Percentiles rank a stretch among this genome's conserved stretches.
phyloP scores from a whole-genome alignment of 2,888 invertebrate species.

The Pemphredon lugubris region DNA sequence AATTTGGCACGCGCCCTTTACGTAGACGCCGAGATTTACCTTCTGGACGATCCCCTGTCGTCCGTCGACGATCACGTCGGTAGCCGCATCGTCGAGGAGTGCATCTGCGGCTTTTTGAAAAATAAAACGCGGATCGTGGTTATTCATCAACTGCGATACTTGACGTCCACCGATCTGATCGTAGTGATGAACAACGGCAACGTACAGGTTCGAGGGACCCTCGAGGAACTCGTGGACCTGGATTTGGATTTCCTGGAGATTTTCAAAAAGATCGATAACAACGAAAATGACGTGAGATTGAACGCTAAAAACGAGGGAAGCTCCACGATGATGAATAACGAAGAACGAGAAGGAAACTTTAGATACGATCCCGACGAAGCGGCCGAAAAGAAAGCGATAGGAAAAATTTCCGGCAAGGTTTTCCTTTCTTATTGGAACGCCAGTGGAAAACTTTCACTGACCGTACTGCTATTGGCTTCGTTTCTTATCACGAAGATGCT shows the following conservation, averaged over 20 bases:
- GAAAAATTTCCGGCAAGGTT: slow-evolving; percentile 58
- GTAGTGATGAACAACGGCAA: slow-evolving; percentile 86
- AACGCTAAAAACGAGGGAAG: not conserved
- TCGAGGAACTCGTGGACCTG: slow-evolving; percentile 83
- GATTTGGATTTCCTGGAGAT: slow-evolving; percentile 82
- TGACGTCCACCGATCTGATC: slow-evolving; percentile 85
- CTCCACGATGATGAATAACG: not conserved
- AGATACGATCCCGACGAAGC: slow-evolving; percentile 25
- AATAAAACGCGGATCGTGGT: slow-evolving; percentile 88
- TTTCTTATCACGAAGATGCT: slow-evolving; percentile 70
- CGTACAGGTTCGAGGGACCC: slow-evolving; percentile 84
- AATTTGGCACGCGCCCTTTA: slow-evolving; percentile 90
- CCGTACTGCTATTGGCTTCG: slow-evolving; percentile 61
- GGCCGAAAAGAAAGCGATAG: slow-evolving; percentile 55
- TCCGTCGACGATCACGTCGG: slow-evolving; percentile 91
- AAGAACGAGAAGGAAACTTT: slow-evolving; percentile 69
- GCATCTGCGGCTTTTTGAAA: slow-evolving; percentile 85
- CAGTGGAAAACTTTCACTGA: slow-evolving; percentile 67
- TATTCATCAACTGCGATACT: slow-evolving; percentile 92
- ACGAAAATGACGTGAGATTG: not conserved
- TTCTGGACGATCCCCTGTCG: slow-evolving; percentile 90
- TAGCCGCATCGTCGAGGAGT: slow-evolving; percentile 88
- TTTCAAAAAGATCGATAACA: slow-evolving; percentile 70
- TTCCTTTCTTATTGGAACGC: slow-evolving; percentile 74
- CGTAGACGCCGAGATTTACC: slow-evolving; percentile 88